phyloP scores from a whole-genome alignment of 2,113 vertebrate species.

The Phylloscopus trochilus region DNA sequence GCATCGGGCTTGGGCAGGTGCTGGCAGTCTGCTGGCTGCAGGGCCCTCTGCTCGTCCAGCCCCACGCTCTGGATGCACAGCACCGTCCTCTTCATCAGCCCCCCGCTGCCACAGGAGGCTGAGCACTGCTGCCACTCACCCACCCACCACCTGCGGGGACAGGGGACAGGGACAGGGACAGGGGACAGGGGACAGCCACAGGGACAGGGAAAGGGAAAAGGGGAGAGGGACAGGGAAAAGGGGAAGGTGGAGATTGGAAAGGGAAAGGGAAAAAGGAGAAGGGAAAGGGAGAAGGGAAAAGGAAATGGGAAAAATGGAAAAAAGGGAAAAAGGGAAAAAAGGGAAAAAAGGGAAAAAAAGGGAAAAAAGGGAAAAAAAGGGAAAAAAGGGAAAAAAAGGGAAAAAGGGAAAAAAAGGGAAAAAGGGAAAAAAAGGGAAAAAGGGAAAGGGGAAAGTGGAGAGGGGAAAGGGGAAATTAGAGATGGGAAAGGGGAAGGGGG shows the following conservation, averaged over 20 bases:
- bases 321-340: no score
- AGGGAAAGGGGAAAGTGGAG: no score
- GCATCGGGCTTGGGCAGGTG: constrained; percentile 78
- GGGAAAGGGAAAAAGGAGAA: fast-evolving
- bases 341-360: no score
- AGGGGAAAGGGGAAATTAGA: no score
- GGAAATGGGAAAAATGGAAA: no score
- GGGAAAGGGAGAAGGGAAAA: no score
- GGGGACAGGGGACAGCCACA: no score
- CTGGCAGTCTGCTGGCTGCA: constrained; percentile 74
- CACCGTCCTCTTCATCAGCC: constrained; percentile 78
- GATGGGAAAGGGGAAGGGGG: fast-evolving
- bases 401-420: no score
- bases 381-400: no score
- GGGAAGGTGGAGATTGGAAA: fast-evolving
- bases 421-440: no score
- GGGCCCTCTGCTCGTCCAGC: constrained; percentile 83
- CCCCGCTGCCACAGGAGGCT: constrained; percentile 75
- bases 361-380: fast-evolving
- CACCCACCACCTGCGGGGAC: constrained; percentile 85
- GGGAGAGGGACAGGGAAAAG: no score
- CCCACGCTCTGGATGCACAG: constrained; percentile 86
- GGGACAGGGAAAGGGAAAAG: background rate
- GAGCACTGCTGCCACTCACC: constrained; percentile 92
- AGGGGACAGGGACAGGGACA: no score